Conservation (phyloP, 1,140 invertebrate genomes). For the Spodoptera litura region DNA sequence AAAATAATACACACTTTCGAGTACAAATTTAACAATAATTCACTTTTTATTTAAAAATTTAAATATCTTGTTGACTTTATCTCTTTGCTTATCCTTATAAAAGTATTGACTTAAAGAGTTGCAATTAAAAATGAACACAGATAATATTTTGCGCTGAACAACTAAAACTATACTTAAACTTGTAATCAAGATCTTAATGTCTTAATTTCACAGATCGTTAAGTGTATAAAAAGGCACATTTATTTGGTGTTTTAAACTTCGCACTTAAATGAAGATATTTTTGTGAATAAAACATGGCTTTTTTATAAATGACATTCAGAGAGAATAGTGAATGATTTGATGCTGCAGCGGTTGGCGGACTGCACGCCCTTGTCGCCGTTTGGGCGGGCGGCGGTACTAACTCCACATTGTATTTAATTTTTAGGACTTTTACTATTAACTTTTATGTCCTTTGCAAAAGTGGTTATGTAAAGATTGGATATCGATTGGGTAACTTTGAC, state of each 20-base stretch:
- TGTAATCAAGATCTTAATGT: background rate
- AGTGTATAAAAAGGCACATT: background rate
- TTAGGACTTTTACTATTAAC: background rate
- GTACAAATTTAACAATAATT: too few species aligned
- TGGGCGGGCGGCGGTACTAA: slow-evolving; percentile 15
- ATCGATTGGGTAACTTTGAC: too few species aligned
- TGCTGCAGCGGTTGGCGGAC: slow-evolving; percentile 35
- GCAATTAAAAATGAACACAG: too few species aligned
- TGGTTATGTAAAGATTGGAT: background rate
- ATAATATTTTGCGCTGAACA: too few species aligned
- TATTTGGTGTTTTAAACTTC: background rate
- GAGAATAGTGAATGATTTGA: slow-evolving; percentile 34
- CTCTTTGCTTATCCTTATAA: too few species aligned
- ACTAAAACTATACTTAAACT: background rate
- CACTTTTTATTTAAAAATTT: too few species aligned
- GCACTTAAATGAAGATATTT: background rate
- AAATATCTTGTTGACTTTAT: too few species aligned
- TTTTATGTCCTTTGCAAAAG: background rate
- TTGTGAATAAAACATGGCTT: slow-evolving; percentile 17
- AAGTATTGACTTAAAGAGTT: too few species aligned
- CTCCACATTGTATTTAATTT: background rate
- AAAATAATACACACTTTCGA: too few species aligned
- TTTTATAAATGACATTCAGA: slow-evolving; percentile 19
- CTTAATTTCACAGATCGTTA: background rate
- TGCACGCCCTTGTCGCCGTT: slow-evolving; percentile 21